Evolutionary conservation across 1,140 invertebrate species (phyloP).

Genomic region (Lamellibrachia luymesi): DNA sequence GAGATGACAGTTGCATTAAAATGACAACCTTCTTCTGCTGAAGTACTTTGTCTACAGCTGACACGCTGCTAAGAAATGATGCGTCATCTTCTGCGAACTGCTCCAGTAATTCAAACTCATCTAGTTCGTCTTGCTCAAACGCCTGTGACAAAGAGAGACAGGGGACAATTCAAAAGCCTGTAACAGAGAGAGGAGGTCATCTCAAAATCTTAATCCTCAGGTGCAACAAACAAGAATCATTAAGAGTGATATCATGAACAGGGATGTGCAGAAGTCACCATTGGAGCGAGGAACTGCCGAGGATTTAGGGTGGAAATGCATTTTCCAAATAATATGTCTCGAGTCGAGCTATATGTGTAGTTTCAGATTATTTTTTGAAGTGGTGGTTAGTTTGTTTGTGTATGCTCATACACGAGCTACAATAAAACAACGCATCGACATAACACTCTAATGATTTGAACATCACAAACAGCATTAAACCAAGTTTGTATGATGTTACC

Average conservation of each 20-base stretch:
- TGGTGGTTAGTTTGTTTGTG: too few species aligned
- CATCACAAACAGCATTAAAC: neutral
- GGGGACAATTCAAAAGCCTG: neutral
- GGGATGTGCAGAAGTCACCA: too few species aligned
- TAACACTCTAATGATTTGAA: neutral
- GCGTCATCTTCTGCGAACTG: conserved; percentile 52
- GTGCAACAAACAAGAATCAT: neutral
- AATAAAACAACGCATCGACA: neutral
- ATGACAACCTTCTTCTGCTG: conserved; percentile 16
- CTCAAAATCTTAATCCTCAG: too few species aligned
- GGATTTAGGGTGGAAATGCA: too few species aligned
- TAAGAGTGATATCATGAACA: too few species aligned
- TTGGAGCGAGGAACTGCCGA: too few species aligned
- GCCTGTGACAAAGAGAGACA: neutral
- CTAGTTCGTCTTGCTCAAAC: conserved; percentile 7
- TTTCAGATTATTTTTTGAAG: too few species aligned
- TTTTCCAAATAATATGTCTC: too few species aligned
- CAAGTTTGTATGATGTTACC: neutral
- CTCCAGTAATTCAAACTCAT: conserved; percentile 56
- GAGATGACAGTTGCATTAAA: neutral
- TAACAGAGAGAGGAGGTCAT: neutral
- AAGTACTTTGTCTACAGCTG: conserved; percentile 41
- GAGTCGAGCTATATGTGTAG: too few species aligned
- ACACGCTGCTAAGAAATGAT: conserved; percentile 53
- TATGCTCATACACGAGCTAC: too few species aligned